These are phyloP conservation scores for Sarcoramphus papa DNA, from an alignment of 2,797 vertebrate species.

Conservation along the genomic window DNA sequence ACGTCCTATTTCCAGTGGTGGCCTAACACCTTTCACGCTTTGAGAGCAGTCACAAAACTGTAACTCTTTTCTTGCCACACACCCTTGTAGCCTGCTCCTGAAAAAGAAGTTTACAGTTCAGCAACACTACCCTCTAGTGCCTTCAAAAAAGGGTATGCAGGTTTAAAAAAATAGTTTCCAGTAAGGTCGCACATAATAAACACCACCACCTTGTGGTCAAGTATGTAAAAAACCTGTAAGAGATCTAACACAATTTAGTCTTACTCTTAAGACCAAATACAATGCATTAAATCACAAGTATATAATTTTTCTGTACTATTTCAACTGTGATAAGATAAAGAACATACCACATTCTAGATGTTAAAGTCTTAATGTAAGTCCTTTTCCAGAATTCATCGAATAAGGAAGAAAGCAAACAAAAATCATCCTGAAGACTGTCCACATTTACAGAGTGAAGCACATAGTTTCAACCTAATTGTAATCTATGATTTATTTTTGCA, in stretches of 20 bases:
- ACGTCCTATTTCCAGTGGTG: neutral
- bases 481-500: neutral
- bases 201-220: neutral
- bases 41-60: neutral
- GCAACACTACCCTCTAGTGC: neutral
- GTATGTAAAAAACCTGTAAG: accelerated
- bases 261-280: neutral
- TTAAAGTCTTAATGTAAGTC: neutral
- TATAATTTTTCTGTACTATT: neutral
- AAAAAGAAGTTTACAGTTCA: neutral
- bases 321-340: neutral
- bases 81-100: neutral
- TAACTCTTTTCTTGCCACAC: neutral
- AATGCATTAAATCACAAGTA: neutral
- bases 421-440: neutral
- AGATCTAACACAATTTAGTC: neutral
- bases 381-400: neutral
- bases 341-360: neutral
- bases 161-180: too few relatives aligned
- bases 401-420: neutral
- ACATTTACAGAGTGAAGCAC: neutral
- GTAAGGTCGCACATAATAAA: accelerated
- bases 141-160: neutral
- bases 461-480: neutral
- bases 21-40: neutral